Percentiles rank a stretch among this genome's conserved stretches.
These are phyloP conservation scores for Steinernema scapterisci DNA, from an alignment of 2,888 invertebrate species.

Conservation along the genomic window DNA sequence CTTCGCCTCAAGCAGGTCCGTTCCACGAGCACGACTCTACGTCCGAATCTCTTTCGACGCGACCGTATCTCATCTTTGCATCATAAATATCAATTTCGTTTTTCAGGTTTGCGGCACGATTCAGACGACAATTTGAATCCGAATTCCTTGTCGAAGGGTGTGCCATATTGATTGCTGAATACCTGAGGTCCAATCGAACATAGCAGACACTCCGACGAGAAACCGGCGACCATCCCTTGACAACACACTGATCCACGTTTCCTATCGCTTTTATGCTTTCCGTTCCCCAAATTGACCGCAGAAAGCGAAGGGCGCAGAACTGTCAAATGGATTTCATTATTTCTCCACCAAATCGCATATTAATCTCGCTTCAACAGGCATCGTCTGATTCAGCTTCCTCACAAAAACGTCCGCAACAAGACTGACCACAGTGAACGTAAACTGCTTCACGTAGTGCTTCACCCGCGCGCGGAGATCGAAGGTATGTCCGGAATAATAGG, in stretches of 20 bases:
- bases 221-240: background rate
- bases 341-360: slow-evolving; percentile 14
- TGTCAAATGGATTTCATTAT: slow-evolving; percentile 2
- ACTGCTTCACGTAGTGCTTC: slow-evolving; percentile 40
- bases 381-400: background rate
- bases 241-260: background rate
- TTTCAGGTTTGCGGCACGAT: background rate
- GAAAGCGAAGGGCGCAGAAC: background rate
- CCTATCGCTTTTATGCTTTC: background rate
- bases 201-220: background rate
- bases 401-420: background rate
- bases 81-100: too few species aligned
- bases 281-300: background rate
- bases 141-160: background rate
- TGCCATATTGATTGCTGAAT: slow-evolving; percentile 15
- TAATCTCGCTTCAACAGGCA: slow-evolving; percentile 4
- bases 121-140: background rate
- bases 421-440: slow-evolving; percentile 26
- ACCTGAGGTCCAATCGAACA: background rate
- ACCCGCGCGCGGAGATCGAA: slow-evolving; percentile 26
- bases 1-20: too few species aligned
- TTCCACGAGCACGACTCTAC: too few species aligned
- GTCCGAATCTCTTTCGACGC: too few species aligned
- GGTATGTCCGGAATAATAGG: background rate
- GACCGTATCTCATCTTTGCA: too few species aligned